Conservation (phyloP, 2,797 vertebrate genomes). For the Chromis chromis region DNA sequence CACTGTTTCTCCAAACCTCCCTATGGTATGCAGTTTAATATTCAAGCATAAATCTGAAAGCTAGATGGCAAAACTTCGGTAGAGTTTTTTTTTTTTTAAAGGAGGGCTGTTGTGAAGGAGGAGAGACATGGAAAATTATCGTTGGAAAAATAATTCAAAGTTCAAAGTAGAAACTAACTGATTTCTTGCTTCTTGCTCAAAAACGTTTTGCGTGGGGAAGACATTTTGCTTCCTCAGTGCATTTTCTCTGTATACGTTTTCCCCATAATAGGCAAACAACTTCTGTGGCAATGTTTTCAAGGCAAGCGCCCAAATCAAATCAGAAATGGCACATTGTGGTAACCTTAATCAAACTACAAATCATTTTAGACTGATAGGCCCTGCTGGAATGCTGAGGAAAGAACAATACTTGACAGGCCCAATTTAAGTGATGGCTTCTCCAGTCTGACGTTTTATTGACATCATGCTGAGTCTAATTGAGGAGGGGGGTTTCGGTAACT, state of each 20-base stretch:
- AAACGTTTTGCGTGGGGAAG: conserved; percentile 21
- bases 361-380: conserved; percentile 70
- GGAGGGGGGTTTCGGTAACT: conserved; percentile 76
- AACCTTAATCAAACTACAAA: conserved; percentile 82
- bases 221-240: conserved; percentile 11
- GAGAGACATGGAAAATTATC: conserved; percentile 54
- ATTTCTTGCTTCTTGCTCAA: conserved; percentile 38
- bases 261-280: conserved; percentile 46
- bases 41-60: conserved; percentile 65
- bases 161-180: conserved; percentile 38
- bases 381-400: conserved; percentile 71
- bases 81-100: too few relatives aligned
- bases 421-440: conserved; percentile 82
- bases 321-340: conserved; percentile 78
- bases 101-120: conserved; percentile 33
- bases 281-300: conserved; percentile 57
- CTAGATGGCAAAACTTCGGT: conserved; percentile 50
- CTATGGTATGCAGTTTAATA: conserved; percentile 57
- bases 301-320: conserved; percentile 69
- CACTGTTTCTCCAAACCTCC: conserved; percentile 62
- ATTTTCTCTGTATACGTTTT: conserved; percentile 24
- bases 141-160: conserved; percentile 49
- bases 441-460: conserved; percentile 84
- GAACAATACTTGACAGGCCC: conserved; percentile 79
- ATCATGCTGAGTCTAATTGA: conserved; percentile 84